Base-by-base conservation (phyloP, 2,113 vertebrate genomes). In the Pelecanus crispus region DNA sequence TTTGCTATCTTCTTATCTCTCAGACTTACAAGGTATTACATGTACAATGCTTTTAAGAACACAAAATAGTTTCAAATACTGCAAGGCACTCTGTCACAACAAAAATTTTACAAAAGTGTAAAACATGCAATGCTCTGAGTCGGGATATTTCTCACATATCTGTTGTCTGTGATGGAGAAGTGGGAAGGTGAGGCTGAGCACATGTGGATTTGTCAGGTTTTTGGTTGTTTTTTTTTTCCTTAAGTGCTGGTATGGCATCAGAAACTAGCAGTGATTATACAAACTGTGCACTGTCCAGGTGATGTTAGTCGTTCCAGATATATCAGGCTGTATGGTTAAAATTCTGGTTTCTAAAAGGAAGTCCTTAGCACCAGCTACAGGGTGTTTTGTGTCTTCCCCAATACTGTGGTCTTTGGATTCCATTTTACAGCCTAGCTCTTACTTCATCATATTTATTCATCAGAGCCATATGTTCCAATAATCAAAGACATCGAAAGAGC, bases 71-170 rank as follows among this genome's bases (percentile, higher is more conserved):
- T 86, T 81, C 21, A 74, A 26, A 19, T 63, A 40, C 20, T 61
- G 6, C 31, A 47, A 78, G 24, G 24, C 14, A 36, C 9, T 52
- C 45, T 72, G 15, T 62, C 53, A 25, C 25, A 91, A n/a, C 10
- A 89, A 3, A 34, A 31, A 29, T 18, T 26, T 45, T 32, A 34
- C 5, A 4, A 1, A 50, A 55, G 3, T 0, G 1, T 66, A 50
- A 81, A 71, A 3, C 16, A 2, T 55, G 4, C 9, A 44, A 3
- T 61, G 28, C 25, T 72, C 11, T 63, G 55, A 78, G 38, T 32
- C 0, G 1, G 61, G 44, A 7, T 32, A 22, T 21, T 86, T 59
- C 34, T 91, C 49, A 53, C 21, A 8, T 5, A 31, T 44, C 29
- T 8, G 1, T 63, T 80, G 16, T 49, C 22, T 55, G 53, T 62